Evolutionary conservation across 2,113 vertebrate genomes (phyloP).

Genomic region (Hippocampus zosterae): DNA sequence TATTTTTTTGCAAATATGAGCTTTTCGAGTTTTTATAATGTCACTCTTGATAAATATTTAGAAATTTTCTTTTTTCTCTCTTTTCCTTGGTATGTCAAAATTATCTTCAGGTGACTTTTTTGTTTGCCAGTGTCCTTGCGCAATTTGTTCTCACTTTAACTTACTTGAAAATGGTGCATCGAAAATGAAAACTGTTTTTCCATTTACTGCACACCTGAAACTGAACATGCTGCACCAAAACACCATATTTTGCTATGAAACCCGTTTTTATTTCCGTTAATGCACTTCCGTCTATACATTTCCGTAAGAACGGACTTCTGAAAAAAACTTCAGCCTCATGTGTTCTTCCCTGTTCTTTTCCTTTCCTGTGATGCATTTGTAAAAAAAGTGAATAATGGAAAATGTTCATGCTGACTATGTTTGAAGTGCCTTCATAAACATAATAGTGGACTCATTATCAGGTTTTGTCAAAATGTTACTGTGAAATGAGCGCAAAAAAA

Average conservation of each 20-base stretch:
- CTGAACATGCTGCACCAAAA: background rate
- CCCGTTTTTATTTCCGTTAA: background rate
- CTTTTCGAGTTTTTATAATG: background rate
- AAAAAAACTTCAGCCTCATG: background rate
- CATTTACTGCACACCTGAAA: background rate
- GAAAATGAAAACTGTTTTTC: background rate
- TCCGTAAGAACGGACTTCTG: background rate
- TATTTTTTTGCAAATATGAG: background rate
- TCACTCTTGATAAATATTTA: background rate
- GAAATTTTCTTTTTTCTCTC: background rate
- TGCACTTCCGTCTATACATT: background rate
- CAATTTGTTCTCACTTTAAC: background rate
- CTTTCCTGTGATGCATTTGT: constrained; percentile 1
- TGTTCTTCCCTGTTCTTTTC: background rate
- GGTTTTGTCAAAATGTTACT: constrained; percentile 13
- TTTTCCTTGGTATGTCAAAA: background rate
- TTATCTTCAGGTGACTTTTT: constrained; percentile 29
- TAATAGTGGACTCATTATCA: constrained; percentile 5
- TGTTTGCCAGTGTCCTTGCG: background rate
- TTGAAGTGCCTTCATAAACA: constrained; percentile 14
- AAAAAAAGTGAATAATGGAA: constrained; percentile 10
- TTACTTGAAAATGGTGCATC: background rate
- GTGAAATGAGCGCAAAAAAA: constrained; percentile 2
- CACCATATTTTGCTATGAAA: background rate
- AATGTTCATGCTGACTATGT: constrained; percentile 4